A percentile compares a stretch with the other conserved stretches of the same genome.
phyloP scores from a whole-genome alignment of 2,113 vertebrate genomes.

The Pygoscelis adeliae region DNA sequence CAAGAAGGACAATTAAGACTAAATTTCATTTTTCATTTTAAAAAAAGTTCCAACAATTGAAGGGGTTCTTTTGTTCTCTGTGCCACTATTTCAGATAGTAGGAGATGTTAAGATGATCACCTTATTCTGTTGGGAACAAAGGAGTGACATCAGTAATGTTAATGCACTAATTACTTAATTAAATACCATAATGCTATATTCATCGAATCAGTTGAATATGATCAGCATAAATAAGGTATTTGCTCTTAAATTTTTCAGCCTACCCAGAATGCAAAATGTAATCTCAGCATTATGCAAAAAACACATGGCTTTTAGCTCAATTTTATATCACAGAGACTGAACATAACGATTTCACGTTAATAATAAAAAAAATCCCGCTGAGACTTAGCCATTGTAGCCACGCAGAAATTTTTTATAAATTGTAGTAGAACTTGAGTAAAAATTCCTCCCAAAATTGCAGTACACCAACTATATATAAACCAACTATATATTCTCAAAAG shows the following conservation, averaged over 20 bases:
- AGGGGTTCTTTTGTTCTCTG: background rate
- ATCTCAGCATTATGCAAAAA: background rate
- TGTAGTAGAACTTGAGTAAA: background rate
- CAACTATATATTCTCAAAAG: background rate
- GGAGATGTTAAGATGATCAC: background rate
- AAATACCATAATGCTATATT: background rate
- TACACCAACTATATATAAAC: background rate
- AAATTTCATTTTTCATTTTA: background rate
- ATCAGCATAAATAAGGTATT: background rate
- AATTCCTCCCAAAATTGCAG: background rate
- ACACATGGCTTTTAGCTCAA: background rate
- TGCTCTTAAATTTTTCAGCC: background rate
- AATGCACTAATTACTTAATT: background rate
- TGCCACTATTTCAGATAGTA: background rate
- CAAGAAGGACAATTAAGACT: background rate
- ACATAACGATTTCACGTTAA: background rate
- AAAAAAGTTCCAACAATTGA: background rate
- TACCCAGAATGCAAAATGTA: background rate
- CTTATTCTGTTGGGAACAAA: conserved; percentile 19
- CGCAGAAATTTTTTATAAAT: background rate
- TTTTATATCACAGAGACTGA: background rate
- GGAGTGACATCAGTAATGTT: background rate
- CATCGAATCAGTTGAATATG: background rate
- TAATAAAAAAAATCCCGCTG: background rate
- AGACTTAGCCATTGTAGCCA: background rate